Base-by-base conservation (phyloP, 2,113 vertebrate genomes). In the Neomonachus schauinslandi region DNA sequence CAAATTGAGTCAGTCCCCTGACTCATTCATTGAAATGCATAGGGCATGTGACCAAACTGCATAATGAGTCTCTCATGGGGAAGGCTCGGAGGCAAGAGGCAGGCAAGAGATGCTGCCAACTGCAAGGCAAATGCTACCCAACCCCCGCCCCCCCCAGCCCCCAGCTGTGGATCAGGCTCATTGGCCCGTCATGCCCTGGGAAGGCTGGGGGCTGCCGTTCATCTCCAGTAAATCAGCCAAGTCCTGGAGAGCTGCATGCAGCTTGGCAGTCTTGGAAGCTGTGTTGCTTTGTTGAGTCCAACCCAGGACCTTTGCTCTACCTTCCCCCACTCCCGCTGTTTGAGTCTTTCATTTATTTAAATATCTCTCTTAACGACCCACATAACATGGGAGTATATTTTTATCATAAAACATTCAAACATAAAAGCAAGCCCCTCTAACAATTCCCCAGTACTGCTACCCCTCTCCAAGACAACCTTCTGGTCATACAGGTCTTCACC, bases 161-260 rank as follows among this genome's bases (percentile, higher is more conserved):
- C 97, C 97, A 98, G 98, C 98, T 98, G 98, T 95, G 98, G 98
- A 98, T 96, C 97, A 97, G 98, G 96, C 96, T 98, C 98, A 96
- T 98, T 98, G 98, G 98, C 98, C 97, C 97, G 51, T 93, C 96
- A 74, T 97, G 97, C 98, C 98, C 98, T 98, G 96, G 97, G 98
- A 98, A 93, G 95, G 98, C 98, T 97, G 57, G 96, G 98, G 98
- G 98, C 98, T 97, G 97, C 97, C 80, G 97, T 98, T 98, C 98
- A 97, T 98, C 98, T 98, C 97, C 98, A 98, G 96, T 97, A 98
- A 98, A 97, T 98, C 97, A 98, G 97, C 95, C 96, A 94, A 88
- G 79, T 97, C 96, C 96, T 91, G 93, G 92, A 89, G 94, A 94
- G 95, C 95, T 24, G 65, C 90, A 87, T 24, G 65, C 90, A 89